phyloP scores from a whole-genome alignment of 2,797 vertebrate species.

The Nyctibius grandis region DNA sequence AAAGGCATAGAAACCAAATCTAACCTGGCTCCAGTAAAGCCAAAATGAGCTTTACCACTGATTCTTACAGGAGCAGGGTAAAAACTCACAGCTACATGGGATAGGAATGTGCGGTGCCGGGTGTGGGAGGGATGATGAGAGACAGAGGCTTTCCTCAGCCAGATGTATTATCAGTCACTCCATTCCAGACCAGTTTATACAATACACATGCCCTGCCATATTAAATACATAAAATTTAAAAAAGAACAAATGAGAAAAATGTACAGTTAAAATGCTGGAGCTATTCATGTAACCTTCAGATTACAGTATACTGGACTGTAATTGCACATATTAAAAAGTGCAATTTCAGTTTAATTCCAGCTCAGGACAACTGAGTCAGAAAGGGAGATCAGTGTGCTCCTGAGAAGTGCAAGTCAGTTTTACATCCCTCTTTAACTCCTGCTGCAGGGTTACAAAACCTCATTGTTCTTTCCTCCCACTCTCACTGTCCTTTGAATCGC shows the following conservation, averaged over 20 bases:
- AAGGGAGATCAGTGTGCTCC: not conserved
- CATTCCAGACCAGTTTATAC: not conserved
- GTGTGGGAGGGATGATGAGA: not conserved
- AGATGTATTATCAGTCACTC: not conserved
- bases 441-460: not conserved
- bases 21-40: not conserved
- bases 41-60: not conserved
- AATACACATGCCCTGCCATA: accelerated
- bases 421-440: not conserved
- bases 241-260: not conserved
- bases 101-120: not conserved
- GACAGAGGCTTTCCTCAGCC: not conserved
- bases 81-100: not conserved
- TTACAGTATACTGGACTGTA: not conserved
- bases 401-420: not conserved
- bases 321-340: not conserved
- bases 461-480: not conserved
- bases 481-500: not conserved
- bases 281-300: not conserved
- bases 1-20: not conserved
- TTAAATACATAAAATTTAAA: not conserved
- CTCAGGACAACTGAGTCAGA: not conserved
- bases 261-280: not conserved
- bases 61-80: not conserved
- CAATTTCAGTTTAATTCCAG: not conserved